phyloP scores from a whole-genome alignment of 2,113 vertebrate genomes.

The Silurus meridionalis region DNA sequence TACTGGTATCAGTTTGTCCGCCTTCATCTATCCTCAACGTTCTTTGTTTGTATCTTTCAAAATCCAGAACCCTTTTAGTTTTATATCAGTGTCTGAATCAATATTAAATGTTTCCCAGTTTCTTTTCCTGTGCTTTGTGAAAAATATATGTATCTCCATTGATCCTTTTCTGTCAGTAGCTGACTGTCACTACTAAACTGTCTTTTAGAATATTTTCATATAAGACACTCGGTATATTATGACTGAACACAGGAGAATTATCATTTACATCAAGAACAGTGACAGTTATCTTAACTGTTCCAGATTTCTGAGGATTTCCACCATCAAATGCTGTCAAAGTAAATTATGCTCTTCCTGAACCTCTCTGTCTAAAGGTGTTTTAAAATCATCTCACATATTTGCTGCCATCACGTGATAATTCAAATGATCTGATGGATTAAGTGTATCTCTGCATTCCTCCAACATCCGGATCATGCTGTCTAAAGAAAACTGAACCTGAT shows the following conservation, averaged over 20 bases:
- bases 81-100: constrained; percentile 71
- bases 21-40: constrained; percentile 78
- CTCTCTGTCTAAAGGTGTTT: constrained; percentile 66
- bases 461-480: constrained; percentile 72
- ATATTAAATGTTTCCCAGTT: constrained; percentile 59
- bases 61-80: constrained; percentile 71
- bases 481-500: constrained; percentile 67
- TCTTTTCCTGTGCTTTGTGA: constrained; percentile 56
- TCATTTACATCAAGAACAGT: constrained; percentile 73
- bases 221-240: constrained; percentile 61
- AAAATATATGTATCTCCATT: constrained; percentile 68
- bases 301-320: constrained; percentile 70
- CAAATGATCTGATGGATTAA: constrained; percentile 69
- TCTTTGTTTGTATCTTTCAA: constrained; percentile 74
- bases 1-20: constrained; percentile 67
- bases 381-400: constrained; percentile 74
- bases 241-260: constrained; percentile 70
- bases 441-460: constrained; percentile 71
- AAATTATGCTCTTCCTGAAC: constrained; percentile 64
- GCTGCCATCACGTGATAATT: constrained; percentile 63
- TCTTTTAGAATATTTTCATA: constrained; percentile 63
- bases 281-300: constrained; percentile 68
- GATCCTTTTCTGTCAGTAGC: constrained; percentile 65
- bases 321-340: constrained; percentile 69
- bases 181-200: constrained; percentile 57